These are phyloP conservation scores for Acronicta alni DNA, from an alignment of 2,888 invertebrate genomes.

Conservation along the genomic window DNA sequence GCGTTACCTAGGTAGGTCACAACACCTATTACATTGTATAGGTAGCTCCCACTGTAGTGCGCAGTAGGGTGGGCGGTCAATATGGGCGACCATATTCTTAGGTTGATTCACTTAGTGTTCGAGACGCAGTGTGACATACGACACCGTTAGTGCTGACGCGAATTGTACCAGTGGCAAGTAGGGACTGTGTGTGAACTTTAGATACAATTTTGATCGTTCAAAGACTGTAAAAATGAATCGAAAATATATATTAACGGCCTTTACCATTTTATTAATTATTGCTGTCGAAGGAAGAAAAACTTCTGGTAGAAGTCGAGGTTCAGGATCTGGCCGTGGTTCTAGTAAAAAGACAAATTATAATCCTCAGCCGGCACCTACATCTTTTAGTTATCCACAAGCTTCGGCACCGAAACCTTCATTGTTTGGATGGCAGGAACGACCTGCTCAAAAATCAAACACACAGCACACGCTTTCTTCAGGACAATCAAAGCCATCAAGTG, in stretches of 20 bases:
- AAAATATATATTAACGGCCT: constrained; percentile 60
- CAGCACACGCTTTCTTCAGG: constrained; percentile 67
- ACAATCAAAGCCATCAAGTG: constrained; percentile 68
- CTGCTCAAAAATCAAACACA: constrained; percentile 66
- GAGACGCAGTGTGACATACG: constrained; percentile 72
- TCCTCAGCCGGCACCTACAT: constrained; percentile 80
- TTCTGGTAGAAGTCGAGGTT: constrained; percentile 77
- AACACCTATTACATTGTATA: constrained; percentile 49
- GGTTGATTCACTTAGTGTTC: constrained; percentile 67
- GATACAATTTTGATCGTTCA: constrained; percentile 10
- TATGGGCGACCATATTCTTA: constrained; percentile 68
- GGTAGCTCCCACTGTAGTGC: constrained; percentile 56
- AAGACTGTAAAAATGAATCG: constrained; percentile 66
- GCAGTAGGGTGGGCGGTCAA: constrained; percentile 75
- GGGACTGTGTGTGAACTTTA: constrained; percentile 34
- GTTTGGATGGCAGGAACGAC: constrained; percentile 82
- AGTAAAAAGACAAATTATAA: constrained; percentile 73
- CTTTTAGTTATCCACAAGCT: constrained; percentile 79
- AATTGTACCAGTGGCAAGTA: constrained; percentile 29
- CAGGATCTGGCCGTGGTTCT: constrained; percentile 74
- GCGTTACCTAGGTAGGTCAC: constrained; percentile 55
- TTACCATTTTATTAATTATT: constrained; percentile 63
- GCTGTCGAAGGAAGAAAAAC: constrained; percentile 75
- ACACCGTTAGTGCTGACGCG: constrained; percentile 55
- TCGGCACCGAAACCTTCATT: constrained; percentile 75